These are phyloP conservation scores for Dicerorhinus sumatrensis DNA, from an alignment of 2,113 vertebrate genomes.

Conservation along the genomic window DNA sequence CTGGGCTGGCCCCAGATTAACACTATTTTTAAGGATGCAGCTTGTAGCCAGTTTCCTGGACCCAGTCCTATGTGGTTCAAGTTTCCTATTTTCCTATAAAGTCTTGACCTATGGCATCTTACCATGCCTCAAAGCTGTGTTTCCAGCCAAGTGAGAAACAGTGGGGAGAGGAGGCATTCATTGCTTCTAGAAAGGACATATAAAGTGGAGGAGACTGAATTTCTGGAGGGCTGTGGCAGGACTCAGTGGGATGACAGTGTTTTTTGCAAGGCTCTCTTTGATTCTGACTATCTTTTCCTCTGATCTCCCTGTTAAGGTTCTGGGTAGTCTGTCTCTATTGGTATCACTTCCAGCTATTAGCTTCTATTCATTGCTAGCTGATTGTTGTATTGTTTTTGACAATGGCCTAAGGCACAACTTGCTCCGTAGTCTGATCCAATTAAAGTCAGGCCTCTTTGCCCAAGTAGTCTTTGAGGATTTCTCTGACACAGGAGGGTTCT, in stretches of 20 bases:
- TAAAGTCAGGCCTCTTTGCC: background rate
- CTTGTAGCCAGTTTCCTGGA: background rate
- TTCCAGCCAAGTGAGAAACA: background rate
- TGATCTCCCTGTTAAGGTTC: background rate
- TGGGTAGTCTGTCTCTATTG: background rate
- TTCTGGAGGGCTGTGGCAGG: background rate
- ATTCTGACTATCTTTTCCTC: background rate
- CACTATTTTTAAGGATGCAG: background rate
- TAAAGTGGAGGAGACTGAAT: background rate
- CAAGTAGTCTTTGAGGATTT: background rate
- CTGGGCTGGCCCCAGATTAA: background rate
- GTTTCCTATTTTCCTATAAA: background rate
- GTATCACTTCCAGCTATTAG: background rate
- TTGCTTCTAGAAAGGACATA: background rate
- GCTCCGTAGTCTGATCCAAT: background rate
- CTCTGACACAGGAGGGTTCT: background rate
- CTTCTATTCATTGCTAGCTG: background rate
- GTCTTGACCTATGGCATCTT: background rate
- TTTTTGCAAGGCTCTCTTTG: background rate
- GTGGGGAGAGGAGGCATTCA: background rate
- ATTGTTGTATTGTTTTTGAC: slow-evolving; percentile 1
- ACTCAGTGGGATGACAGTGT: background rate
- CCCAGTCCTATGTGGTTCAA: background rate
- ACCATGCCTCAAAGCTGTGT: background rate
- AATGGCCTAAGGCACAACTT: background rate